Conservation (phyloP, 2,797 vertebrate species). For the Zalophus californianus region DNA sequence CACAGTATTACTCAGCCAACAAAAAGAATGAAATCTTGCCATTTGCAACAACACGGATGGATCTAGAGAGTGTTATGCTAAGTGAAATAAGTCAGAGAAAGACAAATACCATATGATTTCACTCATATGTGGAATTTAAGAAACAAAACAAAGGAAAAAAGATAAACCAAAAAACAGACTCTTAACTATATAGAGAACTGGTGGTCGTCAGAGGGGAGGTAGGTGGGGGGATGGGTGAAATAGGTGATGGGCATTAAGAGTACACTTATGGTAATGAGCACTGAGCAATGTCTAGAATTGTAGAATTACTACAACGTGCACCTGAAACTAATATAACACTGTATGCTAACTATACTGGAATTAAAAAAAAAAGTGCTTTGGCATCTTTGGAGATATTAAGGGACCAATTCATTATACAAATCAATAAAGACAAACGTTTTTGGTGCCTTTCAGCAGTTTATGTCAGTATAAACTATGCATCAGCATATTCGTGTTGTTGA, state of each 20-base stretch:
- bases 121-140: not conserved
- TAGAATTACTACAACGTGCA: not conserved
- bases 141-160: not conserved
- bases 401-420: constrained; percentile 33
- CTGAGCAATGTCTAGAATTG: not conserved
- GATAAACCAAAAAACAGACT: not conserved
- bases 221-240: not conserved
- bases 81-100: not conserved
- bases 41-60: not conserved
- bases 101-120: not conserved
- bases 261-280: not conserved
- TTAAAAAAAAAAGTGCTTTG: not conserved
- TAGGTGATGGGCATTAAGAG: not conserved
- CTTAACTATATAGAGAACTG: not conserved
- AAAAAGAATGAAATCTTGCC: not conserved
- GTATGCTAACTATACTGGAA: not conserved
- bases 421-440: constrained; percentile 39
- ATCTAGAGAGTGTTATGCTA: not conserved
- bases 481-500: constrained; percentile 19
- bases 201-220: not conserved
- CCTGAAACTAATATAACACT: not conserved
- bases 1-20: not conserved
- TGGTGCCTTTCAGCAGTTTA: constrained; percentile 21
- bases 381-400: constrained; percentile 29
- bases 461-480: constrained; percentile 30